A percentile compares a stretch with the other conserved stretches of the same genome.
Conservation (phyloP, 2,797 vertebrate species). For the Lophius americanus region DNA sequence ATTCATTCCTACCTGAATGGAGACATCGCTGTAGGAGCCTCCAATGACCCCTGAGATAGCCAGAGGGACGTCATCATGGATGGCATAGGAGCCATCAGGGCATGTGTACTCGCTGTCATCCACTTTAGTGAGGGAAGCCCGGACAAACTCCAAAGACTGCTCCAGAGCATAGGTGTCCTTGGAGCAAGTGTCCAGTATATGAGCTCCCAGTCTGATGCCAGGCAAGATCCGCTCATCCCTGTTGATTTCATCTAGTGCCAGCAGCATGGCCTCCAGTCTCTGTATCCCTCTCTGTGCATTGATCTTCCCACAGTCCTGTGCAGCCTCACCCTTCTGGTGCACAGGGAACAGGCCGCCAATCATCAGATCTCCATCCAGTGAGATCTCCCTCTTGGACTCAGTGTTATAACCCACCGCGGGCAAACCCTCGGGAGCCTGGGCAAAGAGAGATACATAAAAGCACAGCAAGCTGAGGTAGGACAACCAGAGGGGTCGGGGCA, state of each 20-base stretch:
- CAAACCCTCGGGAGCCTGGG: conserved; percentile 73
- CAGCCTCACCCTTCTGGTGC: conserved; percentile 93
- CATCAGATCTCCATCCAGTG: conserved; percentile 93
- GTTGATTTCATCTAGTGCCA: conserved; percentile 96
- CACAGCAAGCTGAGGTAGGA: conserved; percentile 70
- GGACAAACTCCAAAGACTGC: conserved; percentile 96
- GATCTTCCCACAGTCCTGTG: conserved; percentile 93
- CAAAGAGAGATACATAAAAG: conserved; percentile 70
- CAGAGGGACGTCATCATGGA: conserved; percentile 91
- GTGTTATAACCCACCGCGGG: conserved; percentile 76
- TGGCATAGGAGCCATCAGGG: conserved; percentile 94
- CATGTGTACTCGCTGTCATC: conserved; percentile 96
- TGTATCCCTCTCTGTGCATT: conserved; percentile 97
- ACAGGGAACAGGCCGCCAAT: conserved; percentile 96
- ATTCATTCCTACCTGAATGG: conserved; percentile 90
- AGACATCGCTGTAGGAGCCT: conserved; percentile 98
- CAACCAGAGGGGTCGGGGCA: conserved; percentile 66
- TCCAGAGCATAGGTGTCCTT: conserved; percentile 98
- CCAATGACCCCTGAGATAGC: conserved; percentile 97
- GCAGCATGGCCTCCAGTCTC: conserved; percentile 97
- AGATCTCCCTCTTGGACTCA: conserved; percentile 91
- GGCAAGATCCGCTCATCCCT: conserved; percentile 89
- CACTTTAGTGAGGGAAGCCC: conserved; percentile 94
- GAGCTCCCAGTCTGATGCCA: conserved; percentile 90
- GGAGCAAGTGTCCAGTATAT: conserved; percentile 97